Evolutionary conservation across 2,113 vertebrate species (phyloP).

Genomic region (Microcebus griseorufus): DNA sequence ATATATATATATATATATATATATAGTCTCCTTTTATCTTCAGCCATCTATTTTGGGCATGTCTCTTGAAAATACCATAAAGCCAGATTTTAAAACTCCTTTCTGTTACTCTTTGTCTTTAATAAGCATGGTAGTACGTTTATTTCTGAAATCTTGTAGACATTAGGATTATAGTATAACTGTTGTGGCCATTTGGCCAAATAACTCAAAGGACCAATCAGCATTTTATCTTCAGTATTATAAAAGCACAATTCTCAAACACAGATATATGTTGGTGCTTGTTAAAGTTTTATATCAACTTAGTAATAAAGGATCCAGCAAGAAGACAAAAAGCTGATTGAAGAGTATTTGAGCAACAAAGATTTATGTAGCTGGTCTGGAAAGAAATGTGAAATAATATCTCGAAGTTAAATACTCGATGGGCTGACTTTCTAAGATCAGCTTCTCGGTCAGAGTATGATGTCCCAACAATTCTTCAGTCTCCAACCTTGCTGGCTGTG

Average conservation of each 20-base stretch:
- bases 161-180: background rate
- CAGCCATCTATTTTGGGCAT: background rate
- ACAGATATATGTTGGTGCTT: background rate
- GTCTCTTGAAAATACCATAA: background rate
- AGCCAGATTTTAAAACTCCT: background rate
- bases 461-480: background rate
- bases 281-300: background rate
- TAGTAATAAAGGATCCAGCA: background rate
- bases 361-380: background rate
- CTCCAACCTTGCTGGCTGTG: background rate
- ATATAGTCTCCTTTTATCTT: background rate
- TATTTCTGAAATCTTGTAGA: background rate
- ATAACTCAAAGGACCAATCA: background rate
- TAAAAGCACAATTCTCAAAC: background rate
- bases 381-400: background rate
- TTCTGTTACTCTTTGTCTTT: background rate
- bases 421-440: background rate
- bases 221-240: background rate
- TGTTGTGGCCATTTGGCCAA: background rate
- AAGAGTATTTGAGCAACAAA: background rate
- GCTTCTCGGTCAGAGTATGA: background rate
- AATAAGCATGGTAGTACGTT: background rate
- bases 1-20: no score
- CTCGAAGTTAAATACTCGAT: background rate
- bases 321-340: background rate